Base-by-base conservation (phyloP, 2,797 vertebrate species). In the Erpetoichthys calabaricus region DNA sequence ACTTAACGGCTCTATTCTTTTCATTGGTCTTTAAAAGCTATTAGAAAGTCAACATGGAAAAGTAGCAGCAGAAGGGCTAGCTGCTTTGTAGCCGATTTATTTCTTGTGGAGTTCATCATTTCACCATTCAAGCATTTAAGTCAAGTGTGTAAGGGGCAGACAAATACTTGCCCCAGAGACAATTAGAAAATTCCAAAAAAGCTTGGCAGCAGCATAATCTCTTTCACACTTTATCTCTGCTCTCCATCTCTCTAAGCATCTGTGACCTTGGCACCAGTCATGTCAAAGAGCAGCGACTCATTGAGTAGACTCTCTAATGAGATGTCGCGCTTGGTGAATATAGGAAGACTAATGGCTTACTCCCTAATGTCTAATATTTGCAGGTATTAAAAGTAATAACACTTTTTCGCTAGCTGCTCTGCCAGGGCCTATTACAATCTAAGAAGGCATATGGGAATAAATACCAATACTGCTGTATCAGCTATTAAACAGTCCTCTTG, bases 161-260 rank as follows among this genome's bases (percentile, higher is more conserved):
- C 69, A 68, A 72, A 78, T 71, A 70, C 66, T 64, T 67, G 65
- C 69, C 75, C 68, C 67, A 53, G 65, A 72, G 76, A 72, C 69
- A 64, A 71, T 66, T 70, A 60, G 67, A 68, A 73, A 66, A 74
- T 72, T 75, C 64, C 68, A 67, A 67, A 25, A 74, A 72, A 71
- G 67, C 74, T 76, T 69, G 67, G 64, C 69, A 65, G 74, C 60
- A 69, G 70, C 63, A 67, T 78, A 77, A 82, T 80, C 78, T 72
- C 80, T 64, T 80, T 81, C 62, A 71, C 61, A 50, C 54, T 60
- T 52, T 44, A 55, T 52, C 46, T 57, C 62, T 56, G 51, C 56
- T 60, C 56, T 68, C 72, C 67, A 25, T 63, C 59, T 73, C 71
- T 71, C 72, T 64, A 44, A 62, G 68, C 57, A 67, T 69, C 59